A percentile compares a stretch with the other conserved stretches of the same genome.
Conservation (phyloP, 2,888 invertebrate species). For the Hydrotaea diabolus region DNA sequence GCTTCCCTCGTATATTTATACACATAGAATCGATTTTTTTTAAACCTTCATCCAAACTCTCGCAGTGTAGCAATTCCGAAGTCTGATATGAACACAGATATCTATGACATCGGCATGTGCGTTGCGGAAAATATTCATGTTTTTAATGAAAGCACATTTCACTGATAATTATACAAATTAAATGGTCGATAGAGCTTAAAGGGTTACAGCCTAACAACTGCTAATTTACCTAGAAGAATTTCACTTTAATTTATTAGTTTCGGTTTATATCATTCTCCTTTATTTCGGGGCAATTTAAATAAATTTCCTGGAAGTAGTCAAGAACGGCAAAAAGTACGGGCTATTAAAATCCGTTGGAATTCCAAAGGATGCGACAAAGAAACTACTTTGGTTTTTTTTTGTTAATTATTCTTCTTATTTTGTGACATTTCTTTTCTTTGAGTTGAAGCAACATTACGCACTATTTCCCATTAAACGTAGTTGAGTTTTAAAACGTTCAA, state of each 20-base stretch:
- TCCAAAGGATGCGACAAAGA: neutral
- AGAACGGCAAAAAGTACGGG: neutral
- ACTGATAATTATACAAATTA: neutral
- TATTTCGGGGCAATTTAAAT: neutral
- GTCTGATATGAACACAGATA: neutral
- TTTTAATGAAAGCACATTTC: conserved; percentile 12
- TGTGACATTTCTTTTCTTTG: neutral
- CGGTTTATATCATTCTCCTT: neutral
- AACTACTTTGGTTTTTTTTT: conserved; percentile 2
- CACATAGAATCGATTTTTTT: neutral
- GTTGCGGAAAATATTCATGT: neutral
- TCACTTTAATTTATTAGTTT: conserved; percentile 14
- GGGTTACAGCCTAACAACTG: neutral
- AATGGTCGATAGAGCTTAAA: neutral
- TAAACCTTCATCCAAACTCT: no score
- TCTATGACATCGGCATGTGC: neutral
- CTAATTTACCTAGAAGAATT: neutral
- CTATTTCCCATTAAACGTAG: neutral
- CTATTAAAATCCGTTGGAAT: neutral
- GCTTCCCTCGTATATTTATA: no score
- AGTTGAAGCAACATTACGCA: neutral
- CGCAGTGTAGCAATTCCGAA: neutral
- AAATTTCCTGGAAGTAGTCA: neutral
- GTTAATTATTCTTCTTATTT: conserved; percentile 14
- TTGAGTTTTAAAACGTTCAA: neutral